These are phyloP conservation scores for Erebia ligea DNA, from an alignment of 2,888 invertebrate species.

Conservation along the genomic window DNA sequence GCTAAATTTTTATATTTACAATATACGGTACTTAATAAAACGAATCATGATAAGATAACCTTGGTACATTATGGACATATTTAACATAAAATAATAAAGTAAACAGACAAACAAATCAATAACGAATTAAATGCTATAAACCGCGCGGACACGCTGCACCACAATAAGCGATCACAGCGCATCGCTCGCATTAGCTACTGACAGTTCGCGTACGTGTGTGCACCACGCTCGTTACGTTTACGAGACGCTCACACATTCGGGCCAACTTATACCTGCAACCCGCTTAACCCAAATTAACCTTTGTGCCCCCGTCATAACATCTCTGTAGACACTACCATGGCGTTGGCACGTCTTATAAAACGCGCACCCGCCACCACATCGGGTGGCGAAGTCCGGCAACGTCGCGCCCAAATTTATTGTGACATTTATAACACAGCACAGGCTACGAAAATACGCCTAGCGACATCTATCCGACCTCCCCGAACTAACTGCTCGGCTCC, in stretches of 20 bases:
- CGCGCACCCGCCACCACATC: slow-evolving; percentile 73
- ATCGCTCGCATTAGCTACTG: slow-evolving; percentile 82
- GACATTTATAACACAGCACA: slow-evolving; percentile 69
- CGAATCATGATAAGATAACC: neutral
- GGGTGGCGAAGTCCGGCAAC: slow-evolving; percentile 82
- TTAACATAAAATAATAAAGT: slow-evolving; percentile 55
- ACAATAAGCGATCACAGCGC: slow-evolving; percentile 80
- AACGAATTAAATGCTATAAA: slow-evolving; percentile 81
- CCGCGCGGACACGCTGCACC: slow-evolving; percentile 72
- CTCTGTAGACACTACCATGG: slow-evolving; percentile 51
- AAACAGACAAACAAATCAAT: slow-evolving; percentile 78
- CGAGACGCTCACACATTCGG: slow-evolving; percentile 74
- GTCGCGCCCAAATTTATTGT: slow-evolving; percentile 79
- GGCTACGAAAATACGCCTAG: slow-evolving; percentile 65
- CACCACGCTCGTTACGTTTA: slow-evolving; percentile 77
- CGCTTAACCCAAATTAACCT: slow-evolving; percentile 56
- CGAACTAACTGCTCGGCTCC: slow-evolving; percentile 65
- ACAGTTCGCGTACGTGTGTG: slow-evolving; percentile 76
- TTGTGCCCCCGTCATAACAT: slow-evolving; percentile 51
- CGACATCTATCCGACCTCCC: slow-evolving; percentile 70
- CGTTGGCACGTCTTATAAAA: slow-evolving; percentile 60
- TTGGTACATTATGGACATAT: neutral
- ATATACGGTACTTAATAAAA: neutral
- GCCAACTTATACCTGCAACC: slow-evolving; percentile 57
- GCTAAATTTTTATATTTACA: too few species aligned